Evolutionary conservation across 2,888 invertebrate genomes (phyloP).

Genomic region (Deilephila elpenor): DNA sequence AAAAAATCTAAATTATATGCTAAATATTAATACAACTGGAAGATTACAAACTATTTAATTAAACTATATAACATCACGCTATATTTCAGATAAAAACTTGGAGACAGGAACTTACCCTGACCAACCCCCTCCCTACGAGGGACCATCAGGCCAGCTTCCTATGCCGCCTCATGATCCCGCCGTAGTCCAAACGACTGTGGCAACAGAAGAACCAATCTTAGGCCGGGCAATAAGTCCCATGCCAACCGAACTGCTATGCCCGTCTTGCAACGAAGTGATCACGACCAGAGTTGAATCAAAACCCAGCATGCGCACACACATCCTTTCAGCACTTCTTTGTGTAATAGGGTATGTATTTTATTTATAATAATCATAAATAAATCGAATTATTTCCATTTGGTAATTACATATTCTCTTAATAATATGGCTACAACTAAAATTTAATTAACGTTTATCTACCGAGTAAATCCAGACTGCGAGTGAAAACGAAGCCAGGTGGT

Average conservation of each 20-base stretch:
- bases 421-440: no score
- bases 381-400: no score
- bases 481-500: no score
- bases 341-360: conserved; percentile 60
- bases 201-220: conserved; percentile 36
- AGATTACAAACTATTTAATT: no score
- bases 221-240: conserved; percentile 53
- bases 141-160: conserved; percentile 31
- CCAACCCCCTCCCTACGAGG: conserved; percentile 51
- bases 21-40: no score
- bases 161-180: conserved; percentile 25
- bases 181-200: conserved; percentile 34
- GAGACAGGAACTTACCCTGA: conserved; percentile 33
- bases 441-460: no score
- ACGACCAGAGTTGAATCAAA: conserved; percentile 69
- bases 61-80: no score
- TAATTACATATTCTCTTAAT: no score
- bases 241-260: conserved; percentile 64
- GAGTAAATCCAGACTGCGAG: no score
- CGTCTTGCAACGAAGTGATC: conserved; percentile 72
- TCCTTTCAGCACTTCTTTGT: conserved; percentile 80
- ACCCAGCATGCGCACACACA: conserved; percentile 79
- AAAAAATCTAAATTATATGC: no score
- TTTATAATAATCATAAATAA: background rate
- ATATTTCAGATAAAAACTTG: conserved; percentile 12